Evolutionary conservation across 1,140 invertebrate species (phyloP).

Genomic region (Stenopsyche tienmushanensis): DNA sequence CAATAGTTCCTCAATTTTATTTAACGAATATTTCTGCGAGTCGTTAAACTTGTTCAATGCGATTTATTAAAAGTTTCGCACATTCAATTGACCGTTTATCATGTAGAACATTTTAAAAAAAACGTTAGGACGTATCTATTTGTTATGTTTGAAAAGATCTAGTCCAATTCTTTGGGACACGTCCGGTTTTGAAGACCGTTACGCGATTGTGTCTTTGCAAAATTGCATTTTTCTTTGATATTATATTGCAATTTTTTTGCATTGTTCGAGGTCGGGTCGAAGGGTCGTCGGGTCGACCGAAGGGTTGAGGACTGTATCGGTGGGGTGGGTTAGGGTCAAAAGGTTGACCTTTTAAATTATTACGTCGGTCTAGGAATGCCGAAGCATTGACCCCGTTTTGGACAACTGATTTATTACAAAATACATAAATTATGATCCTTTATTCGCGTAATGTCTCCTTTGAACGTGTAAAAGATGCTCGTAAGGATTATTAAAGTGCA

Average conservation of each 20-base stretch:
- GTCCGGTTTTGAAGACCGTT: too few relatives aligned
- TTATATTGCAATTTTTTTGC: background rate
- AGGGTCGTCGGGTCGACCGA: background rate
- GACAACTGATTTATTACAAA: slow-evolving; percentile 21
- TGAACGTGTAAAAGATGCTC: background rate
- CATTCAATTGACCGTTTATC: too few relatives aligned
- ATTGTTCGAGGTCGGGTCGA: background rate
- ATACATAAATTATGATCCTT: slow-evolving; percentile 23
- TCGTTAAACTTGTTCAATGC: too few relatives aligned
- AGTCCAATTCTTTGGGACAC: too few relatives aligned
- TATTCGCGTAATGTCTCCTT: background rate
- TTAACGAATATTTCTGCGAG: too few relatives aligned
- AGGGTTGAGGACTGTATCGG: background rate
- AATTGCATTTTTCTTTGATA: too few relatives aligned
- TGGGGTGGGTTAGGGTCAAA: slow-evolving; percentile 23
- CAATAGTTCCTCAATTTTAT: too few relatives aligned
- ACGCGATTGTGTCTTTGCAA: too few relatives aligned
- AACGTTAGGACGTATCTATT: too few relatives aligned
- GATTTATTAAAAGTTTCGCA: too few relatives aligned
- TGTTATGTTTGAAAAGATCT: too few relatives aligned
- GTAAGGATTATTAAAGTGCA: background rate
- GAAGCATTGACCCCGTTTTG: slow-evolving; percentile 28
- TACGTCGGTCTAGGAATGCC: slow-evolving; percentile 13
- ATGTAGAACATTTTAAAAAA: too few relatives aligned
- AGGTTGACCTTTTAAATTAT: slow-evolving; percentile 35